These are phyloP conservation scores for Meandrusa payeni DNA, from an alignment of 2,888 invertebrate species.

Conservation along the genomic window DNA sequence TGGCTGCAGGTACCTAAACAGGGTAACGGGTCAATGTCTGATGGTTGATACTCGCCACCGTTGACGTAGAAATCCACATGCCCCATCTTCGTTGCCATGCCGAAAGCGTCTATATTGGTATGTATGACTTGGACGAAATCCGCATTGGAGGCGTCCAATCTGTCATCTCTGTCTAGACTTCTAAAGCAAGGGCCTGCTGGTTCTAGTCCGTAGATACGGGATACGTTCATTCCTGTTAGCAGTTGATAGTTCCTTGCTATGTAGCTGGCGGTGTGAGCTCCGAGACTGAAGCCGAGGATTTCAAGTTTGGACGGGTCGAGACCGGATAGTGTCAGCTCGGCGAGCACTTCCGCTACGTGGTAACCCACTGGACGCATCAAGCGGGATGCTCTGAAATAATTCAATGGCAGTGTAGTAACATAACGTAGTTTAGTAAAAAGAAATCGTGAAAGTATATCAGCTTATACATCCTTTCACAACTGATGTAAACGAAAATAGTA, in stretches of 20 bases:
- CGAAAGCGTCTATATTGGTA: slow-evolving; percentile 71
- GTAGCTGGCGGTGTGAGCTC: slow-evolving; percentile 64
- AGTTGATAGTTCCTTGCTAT: slow-evolving; percentile 59
- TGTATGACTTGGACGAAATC: slow-evolving; percentile 69
- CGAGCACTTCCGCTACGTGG: slow-evolving; percentile 61
- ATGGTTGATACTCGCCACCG: slow-evolving; percentile 69
- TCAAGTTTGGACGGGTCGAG: slow-evolving; percentile 58
- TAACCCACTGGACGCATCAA: slow-evolving; percentile 72
- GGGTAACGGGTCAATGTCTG: slow-evolving; percentile 54
- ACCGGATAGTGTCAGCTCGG: slow-evolving; percentile 50
- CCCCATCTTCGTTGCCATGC: slow-evolving; percentile 67
- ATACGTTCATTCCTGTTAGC: slow-evolving; percentile 57
- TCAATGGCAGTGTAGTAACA: too few species aligned
- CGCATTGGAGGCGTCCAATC: slow-evolving; percentile 57
- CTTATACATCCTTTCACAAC: too few species aligned
- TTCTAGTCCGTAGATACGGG: slow-evolving; percentile 61
- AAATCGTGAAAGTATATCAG: too few species aligned
- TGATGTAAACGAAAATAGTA: too few species aligned
- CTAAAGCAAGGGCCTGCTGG: slow-evolving; percentile 72
- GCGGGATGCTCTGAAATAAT: slow-evolving; percentile 56
- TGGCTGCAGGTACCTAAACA: slow-evolving; percentile 68
- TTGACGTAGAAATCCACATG: slow-evolving; percentile 70
- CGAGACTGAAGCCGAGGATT: slow-evolving; percentile 66
- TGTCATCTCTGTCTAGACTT: slow-evolving; percentile 42
- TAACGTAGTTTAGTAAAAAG: too few species aligned